Percentiles rank a stretch among this genome's conserved stretches.
phyloP scores from a whole-genome alignment of 2,797 vertebrate genomes.

The Pseudotriccus pelzelni region DNA sequence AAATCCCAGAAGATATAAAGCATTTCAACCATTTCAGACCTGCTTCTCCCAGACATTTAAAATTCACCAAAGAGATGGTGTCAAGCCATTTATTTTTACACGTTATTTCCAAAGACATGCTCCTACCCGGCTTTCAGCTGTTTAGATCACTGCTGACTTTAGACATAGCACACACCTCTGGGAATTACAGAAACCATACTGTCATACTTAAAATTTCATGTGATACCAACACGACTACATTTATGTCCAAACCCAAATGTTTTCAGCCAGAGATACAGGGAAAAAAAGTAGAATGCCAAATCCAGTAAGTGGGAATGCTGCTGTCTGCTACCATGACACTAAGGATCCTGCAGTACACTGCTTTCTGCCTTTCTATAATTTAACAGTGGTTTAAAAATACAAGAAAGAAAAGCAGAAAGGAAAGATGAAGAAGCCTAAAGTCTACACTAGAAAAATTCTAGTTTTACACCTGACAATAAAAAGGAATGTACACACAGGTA shows the following conservation, averaged over 20 bases:
- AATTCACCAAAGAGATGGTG: conserved; percentile 25
- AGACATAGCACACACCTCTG: not conserved
- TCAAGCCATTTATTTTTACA: conserved; percentile 8
- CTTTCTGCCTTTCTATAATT: not conserved
- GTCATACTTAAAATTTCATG: conserved; percentile 28
- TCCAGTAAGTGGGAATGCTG: not conserved
- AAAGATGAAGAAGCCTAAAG: not conserved
- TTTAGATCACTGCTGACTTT: conserved; percentile 38
- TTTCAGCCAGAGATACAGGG: not conserved
- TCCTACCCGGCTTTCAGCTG: not conserved
- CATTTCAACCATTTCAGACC: not conserved
- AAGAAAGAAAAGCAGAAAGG: not conserved
- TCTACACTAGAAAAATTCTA: not conserved
- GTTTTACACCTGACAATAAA: not conserved
- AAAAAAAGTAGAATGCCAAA: not conserved
- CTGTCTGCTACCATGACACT: not conserved
- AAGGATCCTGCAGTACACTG: not conserved
- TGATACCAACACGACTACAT: not conserved
- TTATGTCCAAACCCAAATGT: conserved; percentile 24
- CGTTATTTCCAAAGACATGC: not conserved
- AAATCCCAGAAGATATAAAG: not conserved
- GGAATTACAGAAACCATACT: conserved; percentile 38
- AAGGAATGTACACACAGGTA: not conserved
- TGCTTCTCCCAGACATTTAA: not conserved
- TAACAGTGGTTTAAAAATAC: not conserved